These are phyloP conservation scores for Lamellibrachia columna DNA, from an alignment of 2,888 invertebrate species.

Conservation along the genomic window DNA sequence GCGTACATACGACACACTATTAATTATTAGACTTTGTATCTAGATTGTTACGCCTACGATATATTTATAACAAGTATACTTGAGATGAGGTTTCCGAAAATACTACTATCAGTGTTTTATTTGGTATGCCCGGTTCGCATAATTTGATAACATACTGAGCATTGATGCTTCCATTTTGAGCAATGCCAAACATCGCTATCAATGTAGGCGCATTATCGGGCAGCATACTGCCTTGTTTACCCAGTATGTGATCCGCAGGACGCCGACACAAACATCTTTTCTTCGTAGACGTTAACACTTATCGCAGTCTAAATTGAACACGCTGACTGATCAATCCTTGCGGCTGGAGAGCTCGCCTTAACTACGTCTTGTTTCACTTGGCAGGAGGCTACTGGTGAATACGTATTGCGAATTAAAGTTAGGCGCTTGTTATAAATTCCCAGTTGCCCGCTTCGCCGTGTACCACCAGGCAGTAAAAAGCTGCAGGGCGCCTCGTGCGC, in stretches of 20 bases:
- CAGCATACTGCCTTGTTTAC: neutral
- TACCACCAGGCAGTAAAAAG: neutral
- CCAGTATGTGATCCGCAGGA: neutral
- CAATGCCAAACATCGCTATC: neutral
- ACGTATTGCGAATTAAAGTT: constrained; percentile 2
- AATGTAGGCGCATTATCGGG: constrained; percentile 8
- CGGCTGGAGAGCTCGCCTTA: neutral
- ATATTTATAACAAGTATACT: neutral
- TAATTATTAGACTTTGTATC: no score
- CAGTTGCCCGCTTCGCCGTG: neutral
- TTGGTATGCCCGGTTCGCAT: neutral
- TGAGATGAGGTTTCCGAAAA: neutral
- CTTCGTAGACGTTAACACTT: neutral
- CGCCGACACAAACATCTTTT: neutral
- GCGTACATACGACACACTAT: no score
- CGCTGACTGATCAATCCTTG: neutral
- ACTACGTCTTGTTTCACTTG: constrained; percentile 16
- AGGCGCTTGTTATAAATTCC: constrained; percentile 1
- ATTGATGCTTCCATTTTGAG: no score
- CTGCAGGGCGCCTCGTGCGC: neutral
- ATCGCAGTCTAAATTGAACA: neutral
- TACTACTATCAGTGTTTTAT: neutral
- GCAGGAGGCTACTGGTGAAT: neutral
- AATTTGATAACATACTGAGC: neutral
- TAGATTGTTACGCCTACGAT: neutral